These are phyloP conservation scores for Lepidurus couesii DNA, from an alignment of 1,140 invertebrate species.

Conservation along the genomic window DNA sequence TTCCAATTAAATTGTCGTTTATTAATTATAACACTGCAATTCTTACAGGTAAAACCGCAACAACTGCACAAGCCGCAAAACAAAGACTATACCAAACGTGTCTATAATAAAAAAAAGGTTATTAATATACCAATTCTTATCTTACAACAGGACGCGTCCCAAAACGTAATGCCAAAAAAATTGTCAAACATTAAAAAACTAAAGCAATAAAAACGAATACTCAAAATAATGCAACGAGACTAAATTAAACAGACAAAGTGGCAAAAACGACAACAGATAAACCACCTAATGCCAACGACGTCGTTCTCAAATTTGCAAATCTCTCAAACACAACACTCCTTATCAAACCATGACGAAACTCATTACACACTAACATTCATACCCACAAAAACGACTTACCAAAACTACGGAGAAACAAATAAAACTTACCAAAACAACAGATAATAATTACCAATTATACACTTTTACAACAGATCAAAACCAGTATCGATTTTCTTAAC, in stretches of 20 bases:
- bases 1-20: neutral
- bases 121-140: neutral
- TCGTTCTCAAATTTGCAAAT: no score
- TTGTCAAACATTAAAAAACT: neutral
- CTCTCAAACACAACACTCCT: neutral
- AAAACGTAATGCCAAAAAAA: neutral
- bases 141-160: neutral
- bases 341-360: no score
- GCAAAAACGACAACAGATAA: neutral
- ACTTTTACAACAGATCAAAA: no score
- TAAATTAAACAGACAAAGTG: conserved; percentile 7
- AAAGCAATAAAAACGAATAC: neutral
- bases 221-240: neutral
- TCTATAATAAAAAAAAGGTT: neutral
- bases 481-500: no score
- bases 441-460: no score
- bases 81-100: neutral
- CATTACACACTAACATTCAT: no score
- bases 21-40: neutral
- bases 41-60: neutral
- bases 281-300: conserved; percentile 5
- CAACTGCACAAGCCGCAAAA: neutral
- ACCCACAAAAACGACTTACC: no score
- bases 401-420: no score
- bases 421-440: no score